Evolutionary conservation across 1,140 invertebrate species (phyloP).

Genomic region (Diploscapter pachys): DNA sequence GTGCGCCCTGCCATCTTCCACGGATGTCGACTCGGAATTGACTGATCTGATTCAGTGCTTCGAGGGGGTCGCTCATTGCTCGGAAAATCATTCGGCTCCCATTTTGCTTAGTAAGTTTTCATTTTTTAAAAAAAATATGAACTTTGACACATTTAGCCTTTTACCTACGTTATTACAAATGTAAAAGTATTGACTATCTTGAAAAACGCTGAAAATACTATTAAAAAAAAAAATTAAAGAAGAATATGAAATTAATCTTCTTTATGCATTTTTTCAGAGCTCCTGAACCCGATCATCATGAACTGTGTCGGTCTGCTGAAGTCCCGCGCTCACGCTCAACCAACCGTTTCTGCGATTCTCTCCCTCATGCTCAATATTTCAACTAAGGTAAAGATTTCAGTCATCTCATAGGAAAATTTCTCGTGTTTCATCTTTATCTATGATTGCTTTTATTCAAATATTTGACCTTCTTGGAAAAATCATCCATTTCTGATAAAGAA

Average conservation of each 20-base stretch:
- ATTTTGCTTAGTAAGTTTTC: conserved; percentile 30
- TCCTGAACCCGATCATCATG: conserved; percentile 15
- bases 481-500: conserved; percentile 26
- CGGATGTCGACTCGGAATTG: conserved; percentile 20
- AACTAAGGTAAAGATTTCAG: conserved; percentile 21
- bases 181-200: background rate
- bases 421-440: no score
- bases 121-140: background rate
- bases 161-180: background rate
- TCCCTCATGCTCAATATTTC: conserved; percentile 25
- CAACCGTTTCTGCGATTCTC: conserved; percentile 26
- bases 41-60: conserved; percentile 37
- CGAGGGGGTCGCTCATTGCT: conserved; percentile 32
- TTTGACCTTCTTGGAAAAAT: no score
- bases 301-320: conserved; percentile 17
- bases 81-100: conserved; percentile 19
- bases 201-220: background rate
- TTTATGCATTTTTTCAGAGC: conserved; percentile 13
- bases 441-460: no score
- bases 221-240: background rate
- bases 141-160: no score
- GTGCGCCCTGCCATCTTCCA: background rate
- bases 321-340: conserved; percentile 8
- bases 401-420: no score
- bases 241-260: background rate